Evolutionary conservation across 2,797 vertebrate genomes (phyloP), one percentile per base, ranked within the genome.

Genomic region (Salmo trutta): DNA sequence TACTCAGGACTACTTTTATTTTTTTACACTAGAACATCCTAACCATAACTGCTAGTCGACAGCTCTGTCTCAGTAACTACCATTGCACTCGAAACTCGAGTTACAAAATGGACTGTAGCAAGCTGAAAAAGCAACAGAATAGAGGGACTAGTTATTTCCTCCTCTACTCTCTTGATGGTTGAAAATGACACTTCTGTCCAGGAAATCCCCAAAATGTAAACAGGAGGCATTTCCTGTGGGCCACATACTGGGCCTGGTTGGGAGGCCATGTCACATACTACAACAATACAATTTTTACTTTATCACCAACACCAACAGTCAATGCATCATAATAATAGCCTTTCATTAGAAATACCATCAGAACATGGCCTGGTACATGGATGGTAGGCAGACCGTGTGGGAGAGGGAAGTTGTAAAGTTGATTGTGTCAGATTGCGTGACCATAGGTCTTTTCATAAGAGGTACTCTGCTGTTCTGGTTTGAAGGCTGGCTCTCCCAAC

Each of bases 201-300:
- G 21, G 62, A 64, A 64, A 64, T 64, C 62, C 24, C 62, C 24
- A 12, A 21, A 64, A 64, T 4, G 21, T 64, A 64, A 64, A 64
- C 62, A 64, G 62, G 62, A 64, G 21, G 62, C 24, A 27, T 64
- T 64, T 64, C 62, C 62, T 64, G n/a, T 64, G 62, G 62, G 24
- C 21, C 7, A 24, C n/a, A 24, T 14, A 27, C 62, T n/a, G 17
- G 16, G 53, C 16, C 53, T 56, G 53, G 17, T 56, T 56, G 53
- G 17, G 53, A 19, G 53, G 53, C 16, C 53, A 56, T 5, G 53
- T 56, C 53, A 56, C 53, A 56, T 56, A 56, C 53, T n/a, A 54
- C 3, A 54, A 17, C 53, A 56, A 17, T 19, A 56, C 17, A 0
- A 47, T 14, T 47, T 56, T 56, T 56, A 56, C 53, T 56, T 56